Evolutionary conservation across 2,113 vertebrate species (phyloP), one percentile per base, ranked within the genome.

Genomic region (Lagopus muta): DNA sequence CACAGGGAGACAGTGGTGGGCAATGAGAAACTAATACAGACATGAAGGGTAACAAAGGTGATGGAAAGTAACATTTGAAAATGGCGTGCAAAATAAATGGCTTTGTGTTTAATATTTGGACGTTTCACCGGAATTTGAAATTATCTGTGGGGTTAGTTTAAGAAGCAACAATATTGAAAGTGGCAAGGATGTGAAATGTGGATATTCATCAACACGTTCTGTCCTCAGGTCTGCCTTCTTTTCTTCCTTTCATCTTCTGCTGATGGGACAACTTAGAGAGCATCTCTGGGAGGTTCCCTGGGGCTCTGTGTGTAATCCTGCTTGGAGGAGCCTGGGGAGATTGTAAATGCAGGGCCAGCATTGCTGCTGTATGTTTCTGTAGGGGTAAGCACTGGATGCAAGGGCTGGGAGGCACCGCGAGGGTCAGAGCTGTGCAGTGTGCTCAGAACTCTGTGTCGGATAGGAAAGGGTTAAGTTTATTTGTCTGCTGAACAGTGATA

Each of bases 401-500:
- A 54, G 34, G 8, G 36, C 75, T 22, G 57, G 40, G 67, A 80
- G 50, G 38, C 65, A 54, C 73, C 25, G 21, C 40, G 77, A 13
- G 86, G 73, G 58, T 91, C 87, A 67, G 36, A 76, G 70, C 88
- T 62, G 52, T 34, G 47, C 43, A 18, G n/a, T 75, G 62, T 1
- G 2, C 48, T 88, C 52, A 22, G 65, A 19, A 78, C 40, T 91
- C 88, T 65, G 15, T 54, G 70, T 15, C 48, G 78, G 70, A 24
- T 12, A 50, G 73, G 77, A 80, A 90, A 88, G 95, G 62, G 95
- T 96, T 97, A 96, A 95, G 77, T 78, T 61, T 80, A 83, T 93
- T 90, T 90, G 88, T 74, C 52, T 82, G 27, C 65, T 95, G 82
- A 62, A 61, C 48, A 22, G 84, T 65, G 94, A 77, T 86, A 94